Conservation (phyloP, 2,888 invertebrate genomes). For the Tridacna gigas region DNA sequence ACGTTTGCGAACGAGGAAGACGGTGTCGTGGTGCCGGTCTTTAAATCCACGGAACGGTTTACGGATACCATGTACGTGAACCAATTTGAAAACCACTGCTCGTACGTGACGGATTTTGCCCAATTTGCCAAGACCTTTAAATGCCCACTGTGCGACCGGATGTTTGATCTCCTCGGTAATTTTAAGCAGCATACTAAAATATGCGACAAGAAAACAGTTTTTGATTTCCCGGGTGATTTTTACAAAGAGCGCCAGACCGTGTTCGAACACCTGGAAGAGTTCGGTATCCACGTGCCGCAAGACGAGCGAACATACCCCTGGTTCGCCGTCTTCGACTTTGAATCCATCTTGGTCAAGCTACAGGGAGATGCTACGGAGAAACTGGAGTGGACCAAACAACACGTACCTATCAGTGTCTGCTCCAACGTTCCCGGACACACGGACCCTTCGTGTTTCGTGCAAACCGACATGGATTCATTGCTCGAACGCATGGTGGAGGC, state of each 20-base stretch:
- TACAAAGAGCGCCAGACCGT: conserved; percentile 21
- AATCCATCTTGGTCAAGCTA: conserved; percentile 41
- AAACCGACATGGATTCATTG: conserved; percentile 33
- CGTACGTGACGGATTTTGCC: conserved; percentile 34
- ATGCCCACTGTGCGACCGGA: conserved; percentile 36
- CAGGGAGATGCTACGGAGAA: conserved; percentile 27
- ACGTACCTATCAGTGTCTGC: conserved; percentile 53
- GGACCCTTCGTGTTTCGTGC: conserved; percentile 41
- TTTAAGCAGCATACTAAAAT: conserved; percentile 27
- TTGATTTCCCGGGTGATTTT: conserved; percentile 36
- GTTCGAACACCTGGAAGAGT: conserved; percentile 41
- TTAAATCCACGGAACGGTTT: conserved; percentile 34
- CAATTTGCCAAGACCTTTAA: conserved; percentile 40
- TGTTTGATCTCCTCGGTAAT: conserved; percentile 2
- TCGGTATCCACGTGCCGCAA: conserved; percentile 43
- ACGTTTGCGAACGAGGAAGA: conserved; percentile 6
- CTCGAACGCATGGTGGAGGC: conserved; percentile 23
- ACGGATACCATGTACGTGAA: conserved; percentile 46
- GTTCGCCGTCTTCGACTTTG: conserved; percentile 50
- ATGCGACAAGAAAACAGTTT: conserved; percentile 35
- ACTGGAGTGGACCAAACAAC: conserved; percentile 47
- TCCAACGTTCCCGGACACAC: conserved; percentile 37
- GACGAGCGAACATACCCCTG: conserved; percentile 42
- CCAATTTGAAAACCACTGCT: conserved; percentile 41
- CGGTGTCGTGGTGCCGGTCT: conserved; percentile 20